Percentiles rank a stretch among this genome's conserved stretches.
phyloP scores from a whole-genome alignment of 2,888 invertebrate genomes.

The Drosophila acutilabella region DNA sequence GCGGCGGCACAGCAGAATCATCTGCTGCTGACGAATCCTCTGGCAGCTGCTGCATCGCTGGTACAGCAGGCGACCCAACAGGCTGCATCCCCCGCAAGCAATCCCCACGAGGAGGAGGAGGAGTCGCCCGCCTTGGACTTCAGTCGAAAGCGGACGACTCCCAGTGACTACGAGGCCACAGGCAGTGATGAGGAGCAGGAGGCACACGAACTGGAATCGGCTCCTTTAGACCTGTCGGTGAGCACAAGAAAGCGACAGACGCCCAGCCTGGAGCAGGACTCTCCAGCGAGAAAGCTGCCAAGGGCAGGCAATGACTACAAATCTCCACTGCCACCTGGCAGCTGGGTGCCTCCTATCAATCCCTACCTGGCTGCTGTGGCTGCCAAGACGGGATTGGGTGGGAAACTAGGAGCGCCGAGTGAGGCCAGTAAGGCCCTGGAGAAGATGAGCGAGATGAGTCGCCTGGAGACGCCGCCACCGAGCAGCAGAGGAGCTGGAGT shows the following conservation, averaged over 20 bases:
- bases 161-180: constrained; percentile 68
- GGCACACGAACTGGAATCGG: constrained; percentile 42
- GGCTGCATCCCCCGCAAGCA: constrained; percentile 62
- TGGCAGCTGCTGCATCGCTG: constrained; percentile 90
- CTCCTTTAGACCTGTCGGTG: constrained; percentile 91
- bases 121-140: constrained; percentile 91
- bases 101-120: constrained; percentile 83
- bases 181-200: constrained; percentile 68
- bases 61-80: constrained; percentile 83
- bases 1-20: constrained; percentile 91
- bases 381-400: constrained; percentile 84
- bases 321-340: constrained; percentile 86
- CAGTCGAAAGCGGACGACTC: constrained; percentile 89
- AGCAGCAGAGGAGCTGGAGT: constrained; percentile 83
- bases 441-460: constrained; percentile 95
- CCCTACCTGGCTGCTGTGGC: constrained; percentile 93
- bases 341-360: constrained; percentile 92
- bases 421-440: constrained; percentile 95
- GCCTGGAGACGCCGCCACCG: constrained; percentile 87
- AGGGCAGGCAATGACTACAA: constrained; percentile 88
- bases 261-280: constrained; percentile 89
- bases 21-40: constrained; percentile 90
- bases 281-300: constrained; percentile 88
- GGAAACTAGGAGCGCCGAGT: constrained; percentile 90
- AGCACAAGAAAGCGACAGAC: constrained; percentile 91